These are phyloP conservation scores for Cephus runcator DNA, from an alignment of 2,888 invertebrate species.

Conservation along the genomic window DNA sequence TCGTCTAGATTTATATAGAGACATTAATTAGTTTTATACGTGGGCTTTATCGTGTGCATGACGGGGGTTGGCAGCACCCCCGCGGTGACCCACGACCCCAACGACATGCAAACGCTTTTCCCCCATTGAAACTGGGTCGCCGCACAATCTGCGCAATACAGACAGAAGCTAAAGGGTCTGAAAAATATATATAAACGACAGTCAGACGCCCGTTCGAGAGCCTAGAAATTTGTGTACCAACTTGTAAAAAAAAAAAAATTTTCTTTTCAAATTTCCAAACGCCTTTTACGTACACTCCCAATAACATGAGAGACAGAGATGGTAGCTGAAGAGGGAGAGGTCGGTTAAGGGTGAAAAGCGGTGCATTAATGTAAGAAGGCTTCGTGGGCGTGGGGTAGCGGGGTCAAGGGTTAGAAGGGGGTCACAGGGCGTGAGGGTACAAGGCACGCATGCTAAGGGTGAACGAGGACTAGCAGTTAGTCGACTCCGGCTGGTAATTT, in stretches of 20 bases:
- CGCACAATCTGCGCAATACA: not conserved
- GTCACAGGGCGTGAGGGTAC: not conserved
- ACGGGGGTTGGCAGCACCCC: constrained; percentile 1
- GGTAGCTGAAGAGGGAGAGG: not conserved
- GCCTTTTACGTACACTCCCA: not conserved
- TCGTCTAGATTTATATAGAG: constrained; percentile 7
- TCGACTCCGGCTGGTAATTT: constrained; percentile 55
- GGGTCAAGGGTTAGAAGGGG: not conserved
- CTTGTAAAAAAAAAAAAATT: not conserved
- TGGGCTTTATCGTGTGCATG: constrained; percentile 8
- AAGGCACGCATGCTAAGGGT: not conserved
- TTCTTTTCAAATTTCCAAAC: not conserved
- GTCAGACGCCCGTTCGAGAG: not conserved
- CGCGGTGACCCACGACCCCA: not conserved
- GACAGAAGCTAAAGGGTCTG: not conserved
- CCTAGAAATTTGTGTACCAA: not conserved
- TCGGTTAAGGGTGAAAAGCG: not conserved
- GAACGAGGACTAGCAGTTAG: constrained; percentile 37
- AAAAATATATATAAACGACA: not conserved
- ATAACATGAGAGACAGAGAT: not conserved
- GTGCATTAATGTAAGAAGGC: not conserved
- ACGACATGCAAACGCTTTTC: constrained; percentile 6
- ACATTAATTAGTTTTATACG: constrained; percentile 10
- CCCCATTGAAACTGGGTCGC: constrained; percentile 6
- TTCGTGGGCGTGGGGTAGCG: not conserved